These are phyloP conservation scores for Leuciscus idus DNA, from an alignment of 2,113 vertebrate species.

Conservation along the genomic window DNA sequence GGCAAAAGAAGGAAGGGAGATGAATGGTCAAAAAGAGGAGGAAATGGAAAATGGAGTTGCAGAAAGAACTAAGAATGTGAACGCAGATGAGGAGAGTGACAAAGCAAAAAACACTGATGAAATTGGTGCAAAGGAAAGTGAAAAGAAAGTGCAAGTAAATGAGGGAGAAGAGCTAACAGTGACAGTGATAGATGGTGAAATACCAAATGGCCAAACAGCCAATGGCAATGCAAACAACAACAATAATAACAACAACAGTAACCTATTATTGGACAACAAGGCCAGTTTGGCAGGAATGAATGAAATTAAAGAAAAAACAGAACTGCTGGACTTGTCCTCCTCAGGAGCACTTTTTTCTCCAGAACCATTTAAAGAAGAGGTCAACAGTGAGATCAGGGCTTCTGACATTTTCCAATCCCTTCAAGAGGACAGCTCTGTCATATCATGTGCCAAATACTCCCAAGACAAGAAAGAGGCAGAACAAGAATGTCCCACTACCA, in stretches of 20 bases:
- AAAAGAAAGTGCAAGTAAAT: conserved; percentile 52
- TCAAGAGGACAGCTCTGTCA: conserved; percentile 65
- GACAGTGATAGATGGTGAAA: conserved; percentile 67
- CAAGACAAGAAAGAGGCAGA: conserved; percentile 51
- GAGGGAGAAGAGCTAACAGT: conserved; percentile 64
- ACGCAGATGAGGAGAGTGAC: conserved; percentile 60
- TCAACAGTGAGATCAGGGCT: conserved; percentile 64
- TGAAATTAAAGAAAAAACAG: conserved; percentile 39
- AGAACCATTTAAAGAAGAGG: conserved; percentile 43
- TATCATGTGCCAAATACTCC: conserved; percentile 68
- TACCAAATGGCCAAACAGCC: conserved; percentile 12
- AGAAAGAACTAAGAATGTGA: conserved; percentile 52
- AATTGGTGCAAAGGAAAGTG: conserved; percentile 43
- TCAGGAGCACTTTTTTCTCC: conserved; percentile 23
- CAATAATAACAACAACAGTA: conserved; percentile 48
- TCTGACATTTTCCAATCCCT: conserved; percentile 68
- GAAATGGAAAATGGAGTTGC: conserved; percentile 38
- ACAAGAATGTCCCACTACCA: conserved; percentile 52
- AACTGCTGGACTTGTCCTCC: conserved; percentile 18
- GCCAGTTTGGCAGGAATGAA: conserved; percentile 38
- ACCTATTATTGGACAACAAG: conserved; percentile 44
- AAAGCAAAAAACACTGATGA: conserved; percentile 61
- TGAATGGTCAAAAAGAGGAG: conserved; percentile 39
- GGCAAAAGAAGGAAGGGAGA: conserved; percentile 42
- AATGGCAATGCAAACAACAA: conserved; percentile 77